A percentile compares a stretch with the other conserved stretches of the same genome.
Evolutionary conservation across 2,113 vertebrate genomes (phyloP).

Genomic region (Gopherus evgoodei): DNA sequence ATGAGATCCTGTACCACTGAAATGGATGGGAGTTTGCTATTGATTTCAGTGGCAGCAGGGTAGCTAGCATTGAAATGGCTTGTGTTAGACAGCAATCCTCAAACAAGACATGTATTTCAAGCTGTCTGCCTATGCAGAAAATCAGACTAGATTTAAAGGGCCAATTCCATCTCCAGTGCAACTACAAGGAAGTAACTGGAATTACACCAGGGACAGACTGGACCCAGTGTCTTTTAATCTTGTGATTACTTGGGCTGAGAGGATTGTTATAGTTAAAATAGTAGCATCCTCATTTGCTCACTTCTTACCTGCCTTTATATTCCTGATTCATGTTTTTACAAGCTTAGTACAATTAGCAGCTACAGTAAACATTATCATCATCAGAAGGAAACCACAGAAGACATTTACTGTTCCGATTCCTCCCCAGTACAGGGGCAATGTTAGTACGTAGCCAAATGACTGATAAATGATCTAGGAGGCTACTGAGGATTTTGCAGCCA

Average conservation of each 20-base stretch:
- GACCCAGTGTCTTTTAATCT: background rate
- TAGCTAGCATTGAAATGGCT: background rate
- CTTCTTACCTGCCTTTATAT: background rate
- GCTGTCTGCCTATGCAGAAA: constrained; percentile 6
- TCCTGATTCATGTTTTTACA: background rate
- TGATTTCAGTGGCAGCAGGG: background rate
- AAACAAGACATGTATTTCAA: background rate
- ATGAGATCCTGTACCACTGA: background rate
- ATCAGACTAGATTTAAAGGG: constrained; percentile 43
- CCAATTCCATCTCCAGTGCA: constrained; percentile 14
- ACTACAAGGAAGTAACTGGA: background rate
- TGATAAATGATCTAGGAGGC: background rate
- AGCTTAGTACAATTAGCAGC: background rate
- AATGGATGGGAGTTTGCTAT: background rate
- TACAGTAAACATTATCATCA: background rate
- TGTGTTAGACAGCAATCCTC: constrained; percentile 1
- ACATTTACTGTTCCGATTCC: background rate
- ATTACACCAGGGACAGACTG: background rate
- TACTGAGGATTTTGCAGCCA: too few species aligned
- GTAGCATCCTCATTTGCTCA: background rate
- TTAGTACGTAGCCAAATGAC: background rate
- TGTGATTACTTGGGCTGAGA: background rate
- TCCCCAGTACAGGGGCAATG: background rate
- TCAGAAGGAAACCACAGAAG: background rate
- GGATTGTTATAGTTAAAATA: background rate